Evolutionary conservation across 2,888 invertebrate genomes (phyloP).

Genomic region (Cotesia congregata): DNA sequence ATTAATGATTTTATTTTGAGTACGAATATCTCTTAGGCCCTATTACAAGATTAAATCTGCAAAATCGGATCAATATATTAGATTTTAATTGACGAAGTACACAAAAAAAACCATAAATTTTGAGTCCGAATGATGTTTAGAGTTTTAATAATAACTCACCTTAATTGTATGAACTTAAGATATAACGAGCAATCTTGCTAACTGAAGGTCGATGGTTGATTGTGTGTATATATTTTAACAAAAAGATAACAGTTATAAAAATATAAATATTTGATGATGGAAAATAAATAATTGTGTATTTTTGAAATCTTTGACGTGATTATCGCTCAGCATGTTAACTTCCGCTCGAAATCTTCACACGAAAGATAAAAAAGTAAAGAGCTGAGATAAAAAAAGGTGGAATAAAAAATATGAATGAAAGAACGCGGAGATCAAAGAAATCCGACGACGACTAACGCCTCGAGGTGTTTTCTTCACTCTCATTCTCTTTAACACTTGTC

Average conservation of each 20-base stretch:
- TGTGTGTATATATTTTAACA: neutral
- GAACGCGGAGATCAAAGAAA: constrained; percentile 26
- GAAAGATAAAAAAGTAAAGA: neutral
- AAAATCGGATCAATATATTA: no score
- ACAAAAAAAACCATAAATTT: no score
- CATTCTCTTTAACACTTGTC: constrained; percentile 1
- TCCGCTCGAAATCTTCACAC: constrained; percentile 21
- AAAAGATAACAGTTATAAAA: neutral
- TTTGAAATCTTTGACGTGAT: constrained; percentile 27
- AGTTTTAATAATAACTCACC: no score
- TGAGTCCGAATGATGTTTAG: no score
- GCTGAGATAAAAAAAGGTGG: neutral
- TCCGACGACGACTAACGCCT: neutral
- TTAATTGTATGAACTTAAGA: no score
- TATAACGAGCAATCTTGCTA: no score
- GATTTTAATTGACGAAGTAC: no score
- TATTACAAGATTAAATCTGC: no score
- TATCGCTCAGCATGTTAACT: constrained; percentile 28
- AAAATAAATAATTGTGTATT: neutral
- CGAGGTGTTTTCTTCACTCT: constrained; percentile 12
- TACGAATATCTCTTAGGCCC: no score
- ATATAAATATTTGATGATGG: no score
- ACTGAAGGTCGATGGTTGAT: no score
- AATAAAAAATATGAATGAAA: neutral
- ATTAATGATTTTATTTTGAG: no score